phyloP scores from a whole-genome alignment of 2,888 invertebrate genomes.

The Agonopterix alstromeriana region DNA sequence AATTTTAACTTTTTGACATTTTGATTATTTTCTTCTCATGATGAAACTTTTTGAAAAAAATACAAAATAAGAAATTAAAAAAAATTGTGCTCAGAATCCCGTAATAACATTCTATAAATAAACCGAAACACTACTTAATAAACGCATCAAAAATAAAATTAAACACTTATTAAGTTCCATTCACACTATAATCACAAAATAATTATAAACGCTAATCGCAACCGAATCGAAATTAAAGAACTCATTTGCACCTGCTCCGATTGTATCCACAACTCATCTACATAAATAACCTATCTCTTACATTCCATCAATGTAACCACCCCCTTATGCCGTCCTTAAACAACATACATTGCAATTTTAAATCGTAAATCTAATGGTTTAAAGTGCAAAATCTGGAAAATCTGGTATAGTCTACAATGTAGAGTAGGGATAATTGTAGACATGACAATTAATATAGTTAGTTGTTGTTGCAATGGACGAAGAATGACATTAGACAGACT shows the following conservation, averaged over 20 bases:
- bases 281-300: constrained; percentile 8
- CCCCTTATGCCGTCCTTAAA: not conserved
- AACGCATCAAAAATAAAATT: not conserved
- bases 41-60: no score
- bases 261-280: constrained; percentile 7
- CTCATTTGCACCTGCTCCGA: constrained; percentile 7
- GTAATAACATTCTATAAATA: no score
- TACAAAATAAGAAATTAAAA: no score
- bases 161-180: not conserved
- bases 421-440: not conserved
- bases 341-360: not conserved
- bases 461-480: not conserved
- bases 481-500: no score
- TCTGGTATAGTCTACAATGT: no score
- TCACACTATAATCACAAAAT: not conserved
- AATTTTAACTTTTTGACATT: no score
- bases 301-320: constrained; percentile 4
- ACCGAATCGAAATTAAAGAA: constrained; percentile 1
- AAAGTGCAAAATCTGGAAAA: not conserved
- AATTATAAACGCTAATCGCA: constrained; percentile 8
- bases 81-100: no score
- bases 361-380: not conserved
- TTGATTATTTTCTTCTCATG: no score
- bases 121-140: no score
- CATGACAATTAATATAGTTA: not conserved